phyloP scores from a whole-genome alignment of 1,140 invertebrate genomes.

The Macrobrachium nipponense region DNA sequence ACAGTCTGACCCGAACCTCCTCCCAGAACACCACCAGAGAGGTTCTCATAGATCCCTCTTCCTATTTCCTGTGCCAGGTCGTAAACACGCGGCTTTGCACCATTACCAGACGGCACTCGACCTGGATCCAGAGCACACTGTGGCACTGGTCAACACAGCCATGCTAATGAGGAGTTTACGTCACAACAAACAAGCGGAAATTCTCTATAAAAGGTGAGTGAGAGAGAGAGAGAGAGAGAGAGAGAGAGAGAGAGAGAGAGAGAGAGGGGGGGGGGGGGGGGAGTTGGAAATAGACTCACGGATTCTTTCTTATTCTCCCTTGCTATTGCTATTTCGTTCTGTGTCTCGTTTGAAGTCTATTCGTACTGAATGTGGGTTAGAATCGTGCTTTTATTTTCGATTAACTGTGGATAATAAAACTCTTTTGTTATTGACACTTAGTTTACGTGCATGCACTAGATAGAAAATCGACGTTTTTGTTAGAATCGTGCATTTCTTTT shows the following conservation, averaged over 20 bases:
- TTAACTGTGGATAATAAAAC: too few relatives aligned
- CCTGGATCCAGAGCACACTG: slow-evolving; percentile 20
- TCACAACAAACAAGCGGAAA: slow-evolving; percentile 21
- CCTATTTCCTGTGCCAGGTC: neutral
- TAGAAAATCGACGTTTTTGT: too few relatives aligned
- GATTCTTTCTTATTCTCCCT: neutral
- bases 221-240: neutral
- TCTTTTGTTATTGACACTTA: too few relatives aligned
- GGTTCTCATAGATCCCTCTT: neutral
- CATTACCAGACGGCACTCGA: slow-evolving; percentile 11
- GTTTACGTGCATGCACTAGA: too few relatives aligned
- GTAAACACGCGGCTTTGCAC: slow-evolving; percentile 12
- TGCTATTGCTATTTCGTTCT: neutral
- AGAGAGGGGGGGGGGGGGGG: too few relatives aligned
- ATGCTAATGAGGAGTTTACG: slow-evolving; percentile 8
- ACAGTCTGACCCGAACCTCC: neutral
- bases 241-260: neutral
- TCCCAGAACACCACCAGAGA: neutral
- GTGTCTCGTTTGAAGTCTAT: too few relatives aligned
- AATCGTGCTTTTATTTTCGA: too few relatives aligned
- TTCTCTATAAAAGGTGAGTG: slow-evolving; percentile 30
- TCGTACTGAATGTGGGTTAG: too few relatives aligned
- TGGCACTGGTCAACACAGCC: slow-evolving; percentile 35
- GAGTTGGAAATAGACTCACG: neutral
- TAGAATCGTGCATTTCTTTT: too few relatives aligned